A percentile compares a stretch with the other conserved stretches of the same genome.
Conservation (phyloP, 2,797 vertebrate genomes). For the Myotis myotis region DNA sequence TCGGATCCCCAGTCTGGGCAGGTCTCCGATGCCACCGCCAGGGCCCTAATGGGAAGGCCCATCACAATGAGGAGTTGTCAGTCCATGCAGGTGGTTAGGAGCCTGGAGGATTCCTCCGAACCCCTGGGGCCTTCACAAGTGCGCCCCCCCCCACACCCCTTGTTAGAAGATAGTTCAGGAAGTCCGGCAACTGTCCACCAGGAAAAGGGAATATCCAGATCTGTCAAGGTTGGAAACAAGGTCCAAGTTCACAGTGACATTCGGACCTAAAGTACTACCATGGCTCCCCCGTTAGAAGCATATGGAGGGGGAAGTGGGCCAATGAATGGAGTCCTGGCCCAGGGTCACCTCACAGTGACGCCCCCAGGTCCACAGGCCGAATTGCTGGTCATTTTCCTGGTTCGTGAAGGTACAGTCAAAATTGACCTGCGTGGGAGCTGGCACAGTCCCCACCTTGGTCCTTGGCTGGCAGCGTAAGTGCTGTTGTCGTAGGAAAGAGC, state of each 20-base stretch:
- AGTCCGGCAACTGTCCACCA: background rate
- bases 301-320: background rate
- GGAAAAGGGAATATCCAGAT: background rate
- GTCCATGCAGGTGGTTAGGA: background rate
- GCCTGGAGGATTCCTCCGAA: background rate
- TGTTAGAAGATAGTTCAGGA: background rate
- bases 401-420: background rate
- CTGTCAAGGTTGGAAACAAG: background rate
- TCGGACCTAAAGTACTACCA: background rate
- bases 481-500: background rate
- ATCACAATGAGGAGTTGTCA: background rate
- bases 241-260: background rate
- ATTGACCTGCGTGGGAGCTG: background rate
- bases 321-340: background rate
- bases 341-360: background rate
- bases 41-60: background rate
- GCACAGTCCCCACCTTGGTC: background rate
- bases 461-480: accelerated
- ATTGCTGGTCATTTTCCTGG: background rate
- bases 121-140: background rate
- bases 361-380: accelerated
- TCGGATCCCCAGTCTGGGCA: background rate
- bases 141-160: background rate
- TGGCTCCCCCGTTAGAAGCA: background rate
- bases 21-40: background rate